A percentile compares a stretch with the other conserved stretches of the same genome.
phyloP scores from a whole-genome alignment of 2,113 vertebrate genomes.

The Spilogale gracilis region DNA sequence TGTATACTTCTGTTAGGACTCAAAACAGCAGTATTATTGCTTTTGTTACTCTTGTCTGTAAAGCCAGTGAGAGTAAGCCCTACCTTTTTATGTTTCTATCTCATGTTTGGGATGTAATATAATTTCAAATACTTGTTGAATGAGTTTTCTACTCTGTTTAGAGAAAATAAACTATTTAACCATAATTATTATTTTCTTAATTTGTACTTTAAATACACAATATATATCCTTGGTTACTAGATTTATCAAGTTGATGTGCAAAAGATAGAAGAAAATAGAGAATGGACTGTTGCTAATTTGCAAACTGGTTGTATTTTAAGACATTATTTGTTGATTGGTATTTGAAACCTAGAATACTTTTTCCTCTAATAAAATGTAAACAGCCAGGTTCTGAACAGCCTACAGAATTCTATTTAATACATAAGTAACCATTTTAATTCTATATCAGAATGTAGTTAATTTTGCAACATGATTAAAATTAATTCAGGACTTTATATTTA shows the following conservation, averaged over 20 bases:
- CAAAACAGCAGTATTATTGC: background rate
- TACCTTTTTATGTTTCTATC: slow-evolving; percentile 30
- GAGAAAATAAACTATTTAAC: slow-evolving; percentile 13
- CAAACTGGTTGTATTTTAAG: background rate
- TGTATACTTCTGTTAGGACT: background rate
- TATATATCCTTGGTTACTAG: slow-evolving; percentile 32
- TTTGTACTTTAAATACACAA: slow-evolving; percentile 3
- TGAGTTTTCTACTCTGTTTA: background rate
- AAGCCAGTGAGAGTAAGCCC: background rate
- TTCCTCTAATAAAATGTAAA: slow-evolving; percentile 9
- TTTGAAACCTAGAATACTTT: background rate
- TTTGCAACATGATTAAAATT: slow-evolving; percentile 7
- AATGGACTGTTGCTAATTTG: background rate
- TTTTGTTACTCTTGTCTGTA: background rate
- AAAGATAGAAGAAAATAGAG: slow-evolving; percentile 21
- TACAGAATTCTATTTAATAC: slow-evolving; percentile 21
- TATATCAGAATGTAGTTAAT: background rate
- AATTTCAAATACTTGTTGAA: background rate
- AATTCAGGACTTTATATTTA: slow-evolving; percentile 50
- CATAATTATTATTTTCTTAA: slow-evolving; percentile 4
- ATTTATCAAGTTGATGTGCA: background rate
- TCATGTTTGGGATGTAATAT: background rate
- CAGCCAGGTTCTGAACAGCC: background rate
- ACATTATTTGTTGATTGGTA: background rate
- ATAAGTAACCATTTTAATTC: slow-evolving; percentile 18